Evolutionary conservation across 2,797 vertebrate species (phyloP).

Genomic region (Manis pentadactyla): DNA sequence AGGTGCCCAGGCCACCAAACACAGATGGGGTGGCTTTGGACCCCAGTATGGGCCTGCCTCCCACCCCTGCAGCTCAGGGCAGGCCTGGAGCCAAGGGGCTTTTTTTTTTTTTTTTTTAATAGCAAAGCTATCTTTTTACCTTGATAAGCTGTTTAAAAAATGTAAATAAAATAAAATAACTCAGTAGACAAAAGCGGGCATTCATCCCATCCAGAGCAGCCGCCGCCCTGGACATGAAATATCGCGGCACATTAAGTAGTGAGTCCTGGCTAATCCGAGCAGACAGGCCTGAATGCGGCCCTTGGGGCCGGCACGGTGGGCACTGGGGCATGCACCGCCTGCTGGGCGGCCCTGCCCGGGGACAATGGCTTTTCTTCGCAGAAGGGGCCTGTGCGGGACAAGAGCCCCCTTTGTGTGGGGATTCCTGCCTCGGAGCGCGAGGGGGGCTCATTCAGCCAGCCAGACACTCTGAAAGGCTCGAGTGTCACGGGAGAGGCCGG

Average conservation of each 20-base stretch:
- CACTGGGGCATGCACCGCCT: constrained; percentile 88
- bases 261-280: constrained; percentile 88
- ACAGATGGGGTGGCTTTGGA: neutral
- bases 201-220: constrained; percentile 85
- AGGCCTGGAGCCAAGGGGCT: constrained; percentile 79
- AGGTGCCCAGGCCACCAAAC: constrained; percentile 43
- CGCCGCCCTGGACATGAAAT: constrained; percentile 86
- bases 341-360: constrained; percentile 87
- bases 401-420: constrained; percentile 88
- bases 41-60: neutral
- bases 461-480: constrained; percentile 88
- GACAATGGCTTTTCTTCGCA: constrained; percentile 88
- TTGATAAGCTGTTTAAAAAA: constrained; percentile 90
- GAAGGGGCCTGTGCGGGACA: constrained; percentile 87
- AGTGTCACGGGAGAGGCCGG: constrained; percentile 88
- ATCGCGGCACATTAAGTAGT: constrained; percentile 86
- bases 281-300: constrained; percentile 88
- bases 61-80: neutral
- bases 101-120: constrained; percentile 59
- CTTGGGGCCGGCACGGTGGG: constrained; percentile 82
- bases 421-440: constrained; percentile 80
- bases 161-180: constrained; percentile 90
- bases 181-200: constrained; percentile 86
- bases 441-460: constrained; percentile 86
- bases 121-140: constrained; percentile 87